Conservation (phyloP, 2,888 invertebrate genomes). For the Mimas tiliae region DNA sequence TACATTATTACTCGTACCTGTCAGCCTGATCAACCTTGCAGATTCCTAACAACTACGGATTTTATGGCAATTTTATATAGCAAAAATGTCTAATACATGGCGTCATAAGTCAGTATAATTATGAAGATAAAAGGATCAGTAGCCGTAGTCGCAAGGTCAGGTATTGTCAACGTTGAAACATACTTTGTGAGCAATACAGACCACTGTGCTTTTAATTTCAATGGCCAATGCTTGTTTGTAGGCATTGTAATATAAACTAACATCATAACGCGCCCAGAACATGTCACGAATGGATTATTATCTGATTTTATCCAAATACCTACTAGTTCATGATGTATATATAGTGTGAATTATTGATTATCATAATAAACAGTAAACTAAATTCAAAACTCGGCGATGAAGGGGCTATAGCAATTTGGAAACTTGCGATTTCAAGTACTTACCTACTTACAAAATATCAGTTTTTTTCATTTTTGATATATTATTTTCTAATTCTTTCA, state of each 20-base stretch:
- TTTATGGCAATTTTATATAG: conserved; percentile 39
- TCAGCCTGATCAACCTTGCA: conserved; percentile 15
- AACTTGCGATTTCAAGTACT: no score
- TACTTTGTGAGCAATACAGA: conserved; percentile 41
- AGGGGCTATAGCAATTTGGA: background rate
- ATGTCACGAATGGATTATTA: conserved; percentile 52
- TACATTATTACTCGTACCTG: background rate
- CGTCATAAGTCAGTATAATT: conserved; percentile 48
- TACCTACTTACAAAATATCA: no score
- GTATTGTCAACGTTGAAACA: conserved; percentile 55
- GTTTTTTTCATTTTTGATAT: no score
- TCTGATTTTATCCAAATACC: conserved; percentile 44
- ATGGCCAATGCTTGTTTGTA: conserved; percentile 45
- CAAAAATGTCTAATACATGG: conserved; percentile 52
- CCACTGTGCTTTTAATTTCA: conserved; percentile 51
- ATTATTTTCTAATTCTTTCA: background rate
- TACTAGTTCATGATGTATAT: conserved; percentile 42
- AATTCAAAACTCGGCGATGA: background rate
- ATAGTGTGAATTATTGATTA: conserved; percentile 43
- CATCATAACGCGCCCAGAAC: conserved; percentile 49
- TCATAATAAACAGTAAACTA: conserved; percentile 34
- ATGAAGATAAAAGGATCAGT: conserved; percentile 62
- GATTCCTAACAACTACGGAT: conserved; percentile 40
- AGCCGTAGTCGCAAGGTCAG: conserved; percentile 53
- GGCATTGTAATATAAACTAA: conserved; percentile 49